A percentile compares a stretch with the other conserved stretches of the same genome.
Conservation (phyloP, 2,888 invertebrate genomes). For the Erebia epiphron region DNA sequence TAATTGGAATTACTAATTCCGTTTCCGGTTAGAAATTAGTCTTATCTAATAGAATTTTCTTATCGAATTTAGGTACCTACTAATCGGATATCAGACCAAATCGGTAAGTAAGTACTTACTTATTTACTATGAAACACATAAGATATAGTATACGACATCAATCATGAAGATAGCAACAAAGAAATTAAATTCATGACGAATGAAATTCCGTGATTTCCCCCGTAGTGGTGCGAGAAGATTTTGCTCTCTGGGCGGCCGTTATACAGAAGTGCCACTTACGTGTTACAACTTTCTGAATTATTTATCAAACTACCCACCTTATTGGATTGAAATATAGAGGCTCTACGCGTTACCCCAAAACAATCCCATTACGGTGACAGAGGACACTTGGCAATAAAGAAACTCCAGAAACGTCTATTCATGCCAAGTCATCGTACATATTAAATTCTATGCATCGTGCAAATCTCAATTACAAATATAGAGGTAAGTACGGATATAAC, state of each 20-base stretch:
- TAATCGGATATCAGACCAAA: too few relatives aligned
- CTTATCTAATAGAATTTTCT: too few relatives aligned
- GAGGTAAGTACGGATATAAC: neutral
- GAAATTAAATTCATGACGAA: conserved; percentile 65
- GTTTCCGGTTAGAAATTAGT: too few relatives aligned
- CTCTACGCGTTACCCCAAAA: conserved; percentile 54
- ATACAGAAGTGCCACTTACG: conserved; percentile 76
- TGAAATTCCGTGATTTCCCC: conserved; percentile 68
- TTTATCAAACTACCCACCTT: conserved; percentile 77
- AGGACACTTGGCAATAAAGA: conserved; percentile 41
- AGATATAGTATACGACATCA: neutral
- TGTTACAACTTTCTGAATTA: conserved; percentile 79
- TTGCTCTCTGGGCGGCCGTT: conserved; percentile 68
- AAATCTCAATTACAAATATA: conserved; percentile 28
- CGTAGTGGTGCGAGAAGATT: conserved; percentile 56
- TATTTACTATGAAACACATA: neutral
- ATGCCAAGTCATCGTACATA: conserved; percentile 30
- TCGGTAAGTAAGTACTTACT: too few relatives aligned
- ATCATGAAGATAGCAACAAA: conserved; percentile 24
- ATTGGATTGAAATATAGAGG: conserved; percentile 75
- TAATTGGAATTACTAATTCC: too few relatives aligned
- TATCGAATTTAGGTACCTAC: too few relatives aligned
- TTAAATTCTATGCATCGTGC: conserved; percentile 2
- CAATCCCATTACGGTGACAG: conserved; percentile 54
- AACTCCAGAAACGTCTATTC: conserved; percentile 30